Evolutionary conservation across 2,797 vertebrate genomes (phyloP).

Genomic region (Lacerta agilis): DNA sequence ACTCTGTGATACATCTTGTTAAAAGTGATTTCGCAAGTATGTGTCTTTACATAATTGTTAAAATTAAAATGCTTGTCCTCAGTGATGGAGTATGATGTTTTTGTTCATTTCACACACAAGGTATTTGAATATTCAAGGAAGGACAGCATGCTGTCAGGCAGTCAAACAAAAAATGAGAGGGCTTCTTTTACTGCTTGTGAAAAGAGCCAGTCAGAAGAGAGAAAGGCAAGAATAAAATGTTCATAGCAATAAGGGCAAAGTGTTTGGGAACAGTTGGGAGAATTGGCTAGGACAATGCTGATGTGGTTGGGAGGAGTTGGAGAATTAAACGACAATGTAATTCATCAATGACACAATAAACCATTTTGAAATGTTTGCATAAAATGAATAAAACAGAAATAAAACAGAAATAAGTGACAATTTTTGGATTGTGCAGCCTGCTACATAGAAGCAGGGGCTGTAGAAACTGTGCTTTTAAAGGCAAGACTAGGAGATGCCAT

Average conservation of each 20-base stretch:
- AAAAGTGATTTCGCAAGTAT: background rate
- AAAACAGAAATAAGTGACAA: background rate
- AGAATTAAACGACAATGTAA: background rate
- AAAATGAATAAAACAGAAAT: background rate
- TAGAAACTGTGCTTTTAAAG: background rate
- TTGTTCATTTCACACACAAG: constrained; percentile 48
- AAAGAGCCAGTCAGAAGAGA: constrained; percentile 7
- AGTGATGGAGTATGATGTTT: constrained; percentile 36
- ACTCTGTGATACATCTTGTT: background rate
- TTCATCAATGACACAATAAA: background rate
- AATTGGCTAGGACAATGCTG: background rate
- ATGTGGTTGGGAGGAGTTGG: background rate
- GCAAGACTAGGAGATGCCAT: background rate
- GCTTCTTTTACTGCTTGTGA: constrained; percentile 10
- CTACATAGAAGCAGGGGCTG: background rate
- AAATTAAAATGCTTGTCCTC: constrained; percentile 46
- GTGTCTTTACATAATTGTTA: constrained; percentile 54
- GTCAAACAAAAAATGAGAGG: constrained; percentile 33
- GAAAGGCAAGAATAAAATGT: background rate
- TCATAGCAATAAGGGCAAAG: background rate
- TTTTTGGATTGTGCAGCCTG: background rate
- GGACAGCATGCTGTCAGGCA: constrained; percentile 34
- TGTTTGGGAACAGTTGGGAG: background rate
- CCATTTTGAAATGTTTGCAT: background rate
- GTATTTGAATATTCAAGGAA: constrained; percentile 37